Conservation (phyloP, 2,113 vertebrate species). For the Bubalus kerabau region DNA sequence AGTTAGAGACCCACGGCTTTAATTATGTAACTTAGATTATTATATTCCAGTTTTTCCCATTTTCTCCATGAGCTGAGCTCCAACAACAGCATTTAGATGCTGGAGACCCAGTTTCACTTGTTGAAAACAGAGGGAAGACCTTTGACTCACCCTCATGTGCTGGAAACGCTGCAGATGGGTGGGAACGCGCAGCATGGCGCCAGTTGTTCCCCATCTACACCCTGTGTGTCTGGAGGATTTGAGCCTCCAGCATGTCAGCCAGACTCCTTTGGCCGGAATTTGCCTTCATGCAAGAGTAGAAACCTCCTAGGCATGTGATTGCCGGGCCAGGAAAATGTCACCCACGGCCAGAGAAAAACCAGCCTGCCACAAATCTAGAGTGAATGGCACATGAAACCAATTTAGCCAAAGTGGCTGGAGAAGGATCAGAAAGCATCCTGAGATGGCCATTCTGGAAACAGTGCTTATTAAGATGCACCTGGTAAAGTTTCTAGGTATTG, state of each 20-base stretch:
- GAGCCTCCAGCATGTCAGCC: slow-evolving; percentile 56
- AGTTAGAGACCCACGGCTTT: neutral
- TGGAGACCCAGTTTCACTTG: neutral
- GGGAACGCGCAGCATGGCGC: slow-evolving; percentile 34
- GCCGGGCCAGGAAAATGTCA: slow-evolving; percentile 71
- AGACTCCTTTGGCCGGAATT: slow-evolving; percentile 63
- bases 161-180: slow-evolving; percentile 39
- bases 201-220: slow-evolving; percentile 55
- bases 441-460: neutral
- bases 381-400: slow-evolving; percentile 64
- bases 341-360: slow-evolving; percentile 63
- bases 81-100: neutral
- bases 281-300: slow-evolving; percentile 59
- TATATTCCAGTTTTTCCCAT: neutral
- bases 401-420: slow-evolving; percentile 45
- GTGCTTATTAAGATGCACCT: neutral
- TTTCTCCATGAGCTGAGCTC: neutral
- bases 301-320: slow-evolving; percentile 64
- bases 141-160: slow-evolving; percentile 45
- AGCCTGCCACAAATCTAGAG: slow-evolving; percentile 46
- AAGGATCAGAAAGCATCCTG: neutral
- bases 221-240: slow-evolving; percentile 44
- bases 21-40: slow-evolving; percentile 20
- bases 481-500: neutral
- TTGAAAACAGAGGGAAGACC: slow-evolving; percentile 60